Evolutionary conservation across 2,888 invertebrate genomes (phyloP), one percentile per base, ranked within the genome.

Genomic region (Bellardia bayeri): DNA sequence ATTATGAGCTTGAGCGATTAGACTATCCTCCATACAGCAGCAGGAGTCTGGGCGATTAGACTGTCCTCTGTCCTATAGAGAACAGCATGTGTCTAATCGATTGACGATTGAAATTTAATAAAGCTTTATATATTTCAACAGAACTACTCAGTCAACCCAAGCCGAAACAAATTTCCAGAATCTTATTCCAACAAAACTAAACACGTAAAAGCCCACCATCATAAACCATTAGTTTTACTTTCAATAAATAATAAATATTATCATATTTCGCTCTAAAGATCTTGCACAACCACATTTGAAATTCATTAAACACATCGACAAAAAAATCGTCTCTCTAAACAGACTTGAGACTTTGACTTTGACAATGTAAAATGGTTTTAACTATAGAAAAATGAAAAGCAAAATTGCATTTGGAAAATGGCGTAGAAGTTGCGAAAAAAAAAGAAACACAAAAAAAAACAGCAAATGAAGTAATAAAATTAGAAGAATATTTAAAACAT

Each of bases 281-380:
- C 56, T 56, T 23, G 6, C 7, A 33, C 51, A 49, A 23, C 49
- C 37, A 23, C 13, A 5, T 9, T 14, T 6, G 16, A 58, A 69
- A 69, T 42, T 79, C 61, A 69, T 49, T 58, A 37, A 80, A 40
- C 13, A 30, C 33, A 51, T 11, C 23, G 8, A 56, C 6, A 56
- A 56, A 33, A 33, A 40, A n/a, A 37, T 58, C 69, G 14, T 33
- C 61, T 83, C 33, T 85, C 69, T 66, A 74, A 82, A 85, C 81
- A 45, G 45, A 85, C 85, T 87, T 75, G 63, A 87, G 84, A 85
- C 87, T 87, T 85, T 87, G 87, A 87, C 87, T 87, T 87, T 87
- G 87, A 82, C 87, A 87, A 85, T 87, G 85, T 40, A 82, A 82
- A 71, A 71, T 80, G 54, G 63, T 74, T 71, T 71, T 45, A 75